Percentiles rank a stretch among this genome's conserved stretches.
Evolutionary conservation across 2,113 vertebrate species (phyloP).

Genomic region (Mustelus asterias): DNA sequence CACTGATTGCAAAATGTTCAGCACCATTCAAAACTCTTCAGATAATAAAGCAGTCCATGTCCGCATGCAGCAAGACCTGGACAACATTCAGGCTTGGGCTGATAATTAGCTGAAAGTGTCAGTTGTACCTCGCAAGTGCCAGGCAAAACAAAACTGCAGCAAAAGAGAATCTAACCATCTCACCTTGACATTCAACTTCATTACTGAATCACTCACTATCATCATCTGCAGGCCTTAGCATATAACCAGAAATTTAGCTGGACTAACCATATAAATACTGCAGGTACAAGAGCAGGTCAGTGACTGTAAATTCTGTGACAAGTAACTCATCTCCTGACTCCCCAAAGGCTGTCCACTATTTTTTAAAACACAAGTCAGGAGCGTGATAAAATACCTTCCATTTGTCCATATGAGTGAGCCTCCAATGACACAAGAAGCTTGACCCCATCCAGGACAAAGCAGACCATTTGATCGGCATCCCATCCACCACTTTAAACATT

Average conservation of each 20-base stretch:
- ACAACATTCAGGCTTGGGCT: not conserved
- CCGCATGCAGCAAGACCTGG: not conserved
- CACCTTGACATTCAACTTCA: not conserved
- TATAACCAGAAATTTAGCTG: not conserved
- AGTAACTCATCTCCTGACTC: too few relatives aligned
- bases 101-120: too few relatives aligned
- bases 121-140: too few relatives aligned
- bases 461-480: not conserved
- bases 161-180: too few relatives aligned
- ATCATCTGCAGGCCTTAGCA: too few relatives aligned
- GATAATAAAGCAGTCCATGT: too few relatives aligned
- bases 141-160: too few relatives aligned
- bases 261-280: not conserved
- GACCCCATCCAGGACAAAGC: not conserved
- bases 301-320: too few relatives aligned
- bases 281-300: not conserved
- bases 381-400: not conserved
- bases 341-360: too few relatives aligned
- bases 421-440: not conserved
- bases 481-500: not conserved
- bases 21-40: not conserved
- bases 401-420: not conserved
- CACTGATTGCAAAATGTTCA: too few relatives aligned
- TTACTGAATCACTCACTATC: too few relatives aligned
- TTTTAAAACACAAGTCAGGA: not conserved